Base-by-base conservation (phyloP, 2,797 vertebrate species). In the Steatocranus sp. region DNA sequence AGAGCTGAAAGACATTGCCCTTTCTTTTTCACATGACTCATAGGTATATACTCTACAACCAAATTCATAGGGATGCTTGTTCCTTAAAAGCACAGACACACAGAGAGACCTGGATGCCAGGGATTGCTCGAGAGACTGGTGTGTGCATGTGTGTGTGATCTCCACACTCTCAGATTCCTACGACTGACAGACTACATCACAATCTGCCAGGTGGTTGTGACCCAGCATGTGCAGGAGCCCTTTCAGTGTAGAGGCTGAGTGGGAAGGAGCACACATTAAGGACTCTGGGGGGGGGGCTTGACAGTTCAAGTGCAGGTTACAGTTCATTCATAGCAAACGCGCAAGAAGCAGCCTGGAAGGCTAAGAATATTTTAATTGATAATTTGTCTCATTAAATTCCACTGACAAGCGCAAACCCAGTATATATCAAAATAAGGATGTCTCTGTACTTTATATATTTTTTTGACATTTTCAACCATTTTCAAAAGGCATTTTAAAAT, bases 91-190 rank as follows among this genome's bases (percentile, higher is more conserved):
- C 74, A 83, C 76, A 78, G 14, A 78, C 74, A 78, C n/a, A 50
- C 15, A 70, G 17, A 34, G 14, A 80, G 73, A 58, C 49, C 63
- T 32, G 86, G 79, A 92, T 94, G 89, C 88, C 87, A 76, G 53
- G 86, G 79, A 94, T 94, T 83, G 78, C 91, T 88, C 83, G 86
- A 89, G 92, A 90, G 90, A 87, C 88, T 83, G 87, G 83, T 80
- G 86, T 50, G 83, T 90, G 79, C 46, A 73, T 79, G 74, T 25
- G 36, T 43, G 38, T 70, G 20, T 68, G 38, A 84, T 82, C 87
- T 76, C 82, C 80, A 70, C 2, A 41, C 87, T 89, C 86, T 91
- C 83, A 79, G 86, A 94, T 92, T 92, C 85, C 85, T 84, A 51
- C 34, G 79, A 78, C 88, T 80, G 79, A 78, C 83, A 81, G 88